Evolutionary conservation across 2,888 invertebrate species (phyloP), one percentile per base, ranked within the genome.

Genomic region (Leucophenga montana): DNA sequence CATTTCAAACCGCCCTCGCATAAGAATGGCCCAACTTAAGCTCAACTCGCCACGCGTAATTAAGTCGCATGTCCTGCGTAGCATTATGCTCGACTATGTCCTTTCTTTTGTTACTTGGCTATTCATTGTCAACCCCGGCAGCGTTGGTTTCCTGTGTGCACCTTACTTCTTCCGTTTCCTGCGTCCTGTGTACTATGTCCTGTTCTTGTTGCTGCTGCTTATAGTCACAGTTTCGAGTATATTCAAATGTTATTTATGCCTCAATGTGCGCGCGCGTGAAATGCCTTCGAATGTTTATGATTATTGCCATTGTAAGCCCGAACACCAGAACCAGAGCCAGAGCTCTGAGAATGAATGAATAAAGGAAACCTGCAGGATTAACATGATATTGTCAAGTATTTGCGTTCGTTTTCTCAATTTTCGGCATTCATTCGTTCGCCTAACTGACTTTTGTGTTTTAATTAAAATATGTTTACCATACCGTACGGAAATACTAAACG

Each of bases 1-100:
- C 1, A 39, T 39, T 39, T 39, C 11, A 39, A 39, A 5, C 39
- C 1, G 3, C 39, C 39, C 39, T 39, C 39, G 39, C 11, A 5
- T 8, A 39, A 39, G 9, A 50, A n/a, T 16, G 13, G 50, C 33
- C 9, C 59, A 31, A 59, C 22, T 48, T 46, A 77, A 79, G 79
- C 79, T 80, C 74, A 77, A 81, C 78, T 75, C 78, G 81, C 73
- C 83, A 82, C 85, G 81, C 81, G 81, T 84, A 82, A 82, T 82
- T 82, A 81, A 81, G 85, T 81, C 75, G 79, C 83, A 80, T 80
- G 81, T 80, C 80, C 78, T 77, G 79, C 77, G 77, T 64, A 48
- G 39, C 39, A 39, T 64, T 48, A 46, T 16, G 62, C 48, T 64
- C 22, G 27, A 64, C 46, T 8, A 44, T 39, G 61, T 61, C 61